phyloP scores from a whole-genome alignment of 1,140 invertebrate genomes.

The Megathymus violae region DNA sequence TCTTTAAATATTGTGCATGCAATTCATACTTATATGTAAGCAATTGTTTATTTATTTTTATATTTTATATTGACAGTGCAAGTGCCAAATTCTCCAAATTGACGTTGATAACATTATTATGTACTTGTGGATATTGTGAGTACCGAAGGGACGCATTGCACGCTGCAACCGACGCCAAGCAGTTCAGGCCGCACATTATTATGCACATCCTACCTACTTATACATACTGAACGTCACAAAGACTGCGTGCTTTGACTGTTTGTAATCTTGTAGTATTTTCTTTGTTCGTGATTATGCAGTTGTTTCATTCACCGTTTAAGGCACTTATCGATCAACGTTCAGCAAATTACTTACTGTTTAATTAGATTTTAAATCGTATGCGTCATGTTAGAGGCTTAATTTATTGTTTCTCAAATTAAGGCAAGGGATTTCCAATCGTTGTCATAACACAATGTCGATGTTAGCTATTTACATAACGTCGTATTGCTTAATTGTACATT shows the following conservation, averaged over 20 bases:
- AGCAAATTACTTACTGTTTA: too few species aligned
- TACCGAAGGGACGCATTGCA: conserved; percentile 1
- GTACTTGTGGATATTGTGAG: conserved; percentile 8
- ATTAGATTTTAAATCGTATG: too few species aligned
- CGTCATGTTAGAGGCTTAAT: too few species aligned
- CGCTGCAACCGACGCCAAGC: neutral
- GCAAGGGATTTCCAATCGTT: too few species aligned
- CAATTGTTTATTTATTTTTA: too few species aligned
- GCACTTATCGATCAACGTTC: neutral
- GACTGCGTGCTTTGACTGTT: conserved; percentile 21
- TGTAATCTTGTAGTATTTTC: conserved; percentile 7
- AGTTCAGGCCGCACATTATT: conserved; percentile 3
- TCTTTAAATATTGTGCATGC: too few species aligned
- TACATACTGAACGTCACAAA: conserved; percentile 10
- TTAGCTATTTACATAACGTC: too few species aligned
- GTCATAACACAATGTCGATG: too few species aligned
- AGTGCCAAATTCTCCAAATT: conserved; percentile 32
- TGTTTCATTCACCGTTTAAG: neutral
- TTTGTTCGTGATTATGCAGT: conserved; percentile 8
- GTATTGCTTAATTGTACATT: too few species aligned
- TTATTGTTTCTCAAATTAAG: too few species aligned
- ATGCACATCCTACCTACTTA: neutral
- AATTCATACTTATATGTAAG: too few species aligned
- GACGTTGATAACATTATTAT: conserved; percentile 25
- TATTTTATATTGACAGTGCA: too few species aligned